Conservation (phyloP, 2,797 vertebrate species). For the Coccyzus lansbergi region DNA sequence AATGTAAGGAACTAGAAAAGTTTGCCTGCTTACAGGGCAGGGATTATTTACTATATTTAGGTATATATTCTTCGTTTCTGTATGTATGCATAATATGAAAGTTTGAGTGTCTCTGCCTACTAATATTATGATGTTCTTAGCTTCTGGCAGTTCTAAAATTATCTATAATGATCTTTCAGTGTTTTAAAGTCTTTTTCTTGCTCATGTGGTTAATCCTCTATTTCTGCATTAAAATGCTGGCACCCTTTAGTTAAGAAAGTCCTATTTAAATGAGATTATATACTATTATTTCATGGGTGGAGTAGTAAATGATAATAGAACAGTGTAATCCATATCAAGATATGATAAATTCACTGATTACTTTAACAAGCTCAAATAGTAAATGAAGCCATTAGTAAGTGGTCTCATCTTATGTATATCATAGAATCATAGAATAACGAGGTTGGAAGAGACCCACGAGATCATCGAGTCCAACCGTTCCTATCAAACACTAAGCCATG, state of each 20-base stretch:
- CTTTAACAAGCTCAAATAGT: not conserved
- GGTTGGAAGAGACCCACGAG: too few species aligned
- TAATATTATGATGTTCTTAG: conserved; percentile 14
- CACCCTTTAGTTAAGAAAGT: not conserved
- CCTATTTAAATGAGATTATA: not conserved
- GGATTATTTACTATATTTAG: conserved; percentile 39
- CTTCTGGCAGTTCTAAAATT: conserved; percentile 15
- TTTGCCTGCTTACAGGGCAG: not conserved
- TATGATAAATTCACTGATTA: not conserved
- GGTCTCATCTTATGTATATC: not conserved
- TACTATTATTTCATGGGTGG: not conserved
- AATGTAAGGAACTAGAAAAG: not conserved
- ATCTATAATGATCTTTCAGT: not conserved
- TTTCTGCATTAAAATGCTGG: conserved; percentile 3
- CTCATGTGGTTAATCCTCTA: not conserved
- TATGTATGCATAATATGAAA: not conserved
- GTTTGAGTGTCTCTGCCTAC: not conserved
- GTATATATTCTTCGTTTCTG: not conserved
- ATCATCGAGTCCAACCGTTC: too few species aligned
- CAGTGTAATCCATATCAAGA: not conserved
- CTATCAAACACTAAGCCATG: too few species aligned
- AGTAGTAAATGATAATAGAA: not conserved
- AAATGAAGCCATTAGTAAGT: not conserved
- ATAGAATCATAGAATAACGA: too few species aligned
- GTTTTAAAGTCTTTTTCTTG: conserved; percentile 3